Evolutionary conservation across 1,140 invertebrate genomes (phyloP).

Genomic region (Luehdorfia chinensis): DNA sequence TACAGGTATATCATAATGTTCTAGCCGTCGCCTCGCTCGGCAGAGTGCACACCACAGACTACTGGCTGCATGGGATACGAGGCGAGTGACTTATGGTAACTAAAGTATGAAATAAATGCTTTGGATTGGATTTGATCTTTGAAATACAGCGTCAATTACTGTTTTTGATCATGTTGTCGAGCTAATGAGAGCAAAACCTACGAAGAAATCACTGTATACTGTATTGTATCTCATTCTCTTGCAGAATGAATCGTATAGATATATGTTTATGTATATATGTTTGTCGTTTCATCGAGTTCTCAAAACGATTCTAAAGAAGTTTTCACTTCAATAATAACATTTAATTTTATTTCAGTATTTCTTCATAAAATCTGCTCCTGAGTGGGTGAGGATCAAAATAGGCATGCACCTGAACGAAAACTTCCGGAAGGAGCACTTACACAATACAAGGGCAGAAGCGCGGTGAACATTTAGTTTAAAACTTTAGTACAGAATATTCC

Average conservation of each 20-base stretch:
- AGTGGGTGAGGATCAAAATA: slow-evolving; percentile 60
- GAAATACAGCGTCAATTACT: background rate
- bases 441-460: slow-evolving; percentile 31
- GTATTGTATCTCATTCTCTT: too few species aligned
- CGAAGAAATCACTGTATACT: too few species aligned
- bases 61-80: slow-evolving; percentile 93
- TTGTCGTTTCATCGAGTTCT: too few species aligned
- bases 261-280: too few species aligned
- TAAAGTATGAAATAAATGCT: too few species aligned
- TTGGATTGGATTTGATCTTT: background rate
- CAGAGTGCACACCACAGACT: slow-evolving; percentile 88
- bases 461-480: slow-evolving; percentile 27
- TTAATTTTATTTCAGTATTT: slow-evolving; percentile 54
- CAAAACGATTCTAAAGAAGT: too few species aligned
- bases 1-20: too few species aligned
- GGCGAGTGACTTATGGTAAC: too few species aligned
- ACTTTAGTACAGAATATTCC: background rate
- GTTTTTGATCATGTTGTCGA: too few species aligned
- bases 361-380: slow-evolving; percentile 52
- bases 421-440: slow-evolving; percentile 50
- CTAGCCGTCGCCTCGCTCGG: slow-evolving; percentile 90
- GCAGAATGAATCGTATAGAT: too few species aligned
- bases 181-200: too few species aligned
- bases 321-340: background rate
- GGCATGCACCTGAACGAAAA: slow-evolving; percentile 45